phyloP scores from a whole-genome alignment of 2,888 invertebrate genomes.

The Chloroclysta siterata region DNA sequence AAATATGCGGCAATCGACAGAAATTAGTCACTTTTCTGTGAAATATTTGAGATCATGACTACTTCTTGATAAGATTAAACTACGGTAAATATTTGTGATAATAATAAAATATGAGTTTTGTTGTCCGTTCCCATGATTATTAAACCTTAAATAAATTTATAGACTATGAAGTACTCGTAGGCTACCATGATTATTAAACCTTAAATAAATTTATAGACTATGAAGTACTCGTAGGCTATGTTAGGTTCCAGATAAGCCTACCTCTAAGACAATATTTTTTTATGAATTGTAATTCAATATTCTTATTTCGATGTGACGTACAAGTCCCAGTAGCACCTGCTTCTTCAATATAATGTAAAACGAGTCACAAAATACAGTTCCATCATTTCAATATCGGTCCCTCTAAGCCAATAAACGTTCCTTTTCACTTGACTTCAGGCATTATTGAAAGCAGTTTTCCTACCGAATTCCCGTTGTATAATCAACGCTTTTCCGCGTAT shows the following conservation, averaged over 20 bases:
- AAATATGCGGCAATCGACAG: background rate
- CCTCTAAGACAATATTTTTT: too few species aligned
- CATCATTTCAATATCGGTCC: conserved; percentile 50
- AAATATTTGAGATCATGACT: background rate
- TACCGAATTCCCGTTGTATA: conserved; percentile 79
- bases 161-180: too few species aligned
- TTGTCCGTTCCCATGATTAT: background rate
- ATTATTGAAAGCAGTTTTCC: conserved; percentile 74
- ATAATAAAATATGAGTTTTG: background rate
- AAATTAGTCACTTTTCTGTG: background rate
- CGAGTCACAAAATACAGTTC: conserved; percentile 42
- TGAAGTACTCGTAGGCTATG: too few species aligned
- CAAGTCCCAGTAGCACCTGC: background rate
- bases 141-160: background rate
- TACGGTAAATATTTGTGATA: background rate
- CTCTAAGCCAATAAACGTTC: conserved; percentile 55
- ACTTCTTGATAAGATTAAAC: conserved; percentile 1
- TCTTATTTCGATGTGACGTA: background rate
- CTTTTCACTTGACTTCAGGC: conserved; percentile 61
- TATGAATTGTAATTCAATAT: background rate
- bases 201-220: background rate
- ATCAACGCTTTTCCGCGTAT: conserved; percentile 84
- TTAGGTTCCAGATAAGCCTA: too few species aligned
- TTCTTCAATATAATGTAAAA: conserved; percentile 9
- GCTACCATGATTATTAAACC: too few species aligned